A percentile compares a stretch with the other conserved stretches of the same genome.
Evolutionary conservation across 2,113 vertebrate genomes (phyloP).

Genomic region (Vulpes vulpes): DNA sequence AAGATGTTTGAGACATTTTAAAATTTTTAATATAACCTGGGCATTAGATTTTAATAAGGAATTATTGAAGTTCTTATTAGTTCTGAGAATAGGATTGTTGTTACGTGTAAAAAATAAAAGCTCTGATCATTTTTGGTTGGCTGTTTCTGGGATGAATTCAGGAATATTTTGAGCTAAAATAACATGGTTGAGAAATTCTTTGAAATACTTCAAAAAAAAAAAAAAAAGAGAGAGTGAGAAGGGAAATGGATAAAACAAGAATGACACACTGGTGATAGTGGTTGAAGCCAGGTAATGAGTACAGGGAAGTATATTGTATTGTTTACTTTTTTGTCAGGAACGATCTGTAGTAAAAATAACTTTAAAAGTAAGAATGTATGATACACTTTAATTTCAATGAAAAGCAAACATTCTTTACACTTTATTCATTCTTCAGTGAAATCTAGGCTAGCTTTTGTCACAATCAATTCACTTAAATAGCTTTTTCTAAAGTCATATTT

Average conservation of each 20-base stretch:
- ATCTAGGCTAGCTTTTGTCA: not conserved
- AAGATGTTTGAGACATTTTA: not conserved
- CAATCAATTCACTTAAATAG: not conserved
- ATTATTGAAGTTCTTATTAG: not conserved
- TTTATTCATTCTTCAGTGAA: not conserved
- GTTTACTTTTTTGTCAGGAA: not conserved
- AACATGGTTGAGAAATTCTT: not conserved
- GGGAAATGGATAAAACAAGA: not conserved
- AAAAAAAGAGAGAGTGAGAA: not conserved
- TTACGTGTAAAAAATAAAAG: not conserved
- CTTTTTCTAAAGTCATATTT: conserved; percentile 32
- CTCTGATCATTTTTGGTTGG: not conserved
- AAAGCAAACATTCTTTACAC: not conserved
- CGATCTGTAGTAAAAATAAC: not conserved
- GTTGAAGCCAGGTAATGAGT: not conserved
- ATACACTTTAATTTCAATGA: not conserved
- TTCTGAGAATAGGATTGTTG: not conserved
- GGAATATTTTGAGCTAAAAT: not conserved
- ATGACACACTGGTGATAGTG: not conserved
- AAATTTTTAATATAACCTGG: not conserved
- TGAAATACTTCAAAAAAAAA: not conserved
- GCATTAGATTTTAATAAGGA: not conserved
- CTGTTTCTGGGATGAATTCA: not conserved
- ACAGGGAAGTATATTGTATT: not conserved
- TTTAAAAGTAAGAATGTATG: not conserved